phyloP scores from a whole-genome alignment of 2,797 vertebrate species.

The Forpus xanthops region DNA sequence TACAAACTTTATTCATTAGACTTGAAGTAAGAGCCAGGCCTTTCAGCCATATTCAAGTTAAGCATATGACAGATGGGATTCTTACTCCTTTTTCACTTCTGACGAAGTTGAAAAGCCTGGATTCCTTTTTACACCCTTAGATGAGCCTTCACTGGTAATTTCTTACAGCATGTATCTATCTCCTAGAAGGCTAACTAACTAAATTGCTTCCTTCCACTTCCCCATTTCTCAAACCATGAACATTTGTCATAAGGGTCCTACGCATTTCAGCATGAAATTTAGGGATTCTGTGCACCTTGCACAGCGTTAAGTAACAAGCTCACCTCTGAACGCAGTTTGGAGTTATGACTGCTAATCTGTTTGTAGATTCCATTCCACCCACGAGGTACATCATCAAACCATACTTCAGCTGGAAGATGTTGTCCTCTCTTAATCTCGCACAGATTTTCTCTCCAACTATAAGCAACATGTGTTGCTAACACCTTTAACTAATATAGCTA shows the following conservation, averaged over 20 bases:
- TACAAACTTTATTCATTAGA: neutral
- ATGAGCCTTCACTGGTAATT: slow-evolving; percentile 40
- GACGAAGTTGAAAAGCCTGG: neutral
- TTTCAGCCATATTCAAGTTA: neutral
- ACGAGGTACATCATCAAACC: neutral
- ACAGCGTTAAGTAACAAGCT: neutral
- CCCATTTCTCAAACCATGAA: neutral
- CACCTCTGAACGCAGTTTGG: neutral
- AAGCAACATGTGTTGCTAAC: neutral
- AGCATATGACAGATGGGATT: neutral
- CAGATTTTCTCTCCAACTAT: neutral
- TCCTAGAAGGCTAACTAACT: neutral
- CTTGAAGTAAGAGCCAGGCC: neutral
- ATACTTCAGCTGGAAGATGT: neutral
- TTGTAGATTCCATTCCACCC: neutral
- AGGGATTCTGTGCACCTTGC: neutral
- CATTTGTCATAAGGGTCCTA: neutral
- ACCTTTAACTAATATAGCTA: neutral
- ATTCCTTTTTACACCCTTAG: neutral
- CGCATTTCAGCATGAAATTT: neutral
- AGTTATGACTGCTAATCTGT: neutral
- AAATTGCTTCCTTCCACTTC: neutral
- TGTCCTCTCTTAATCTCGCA: neutral
- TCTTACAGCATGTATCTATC: neutral
- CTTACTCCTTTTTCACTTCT: neutral